Evolutionary conservation across 2,113 vertebrate genomes (phyloP), one percentile per base, ranked within the genome.

Genomic region (Dipodomys stephensi): DNA sequence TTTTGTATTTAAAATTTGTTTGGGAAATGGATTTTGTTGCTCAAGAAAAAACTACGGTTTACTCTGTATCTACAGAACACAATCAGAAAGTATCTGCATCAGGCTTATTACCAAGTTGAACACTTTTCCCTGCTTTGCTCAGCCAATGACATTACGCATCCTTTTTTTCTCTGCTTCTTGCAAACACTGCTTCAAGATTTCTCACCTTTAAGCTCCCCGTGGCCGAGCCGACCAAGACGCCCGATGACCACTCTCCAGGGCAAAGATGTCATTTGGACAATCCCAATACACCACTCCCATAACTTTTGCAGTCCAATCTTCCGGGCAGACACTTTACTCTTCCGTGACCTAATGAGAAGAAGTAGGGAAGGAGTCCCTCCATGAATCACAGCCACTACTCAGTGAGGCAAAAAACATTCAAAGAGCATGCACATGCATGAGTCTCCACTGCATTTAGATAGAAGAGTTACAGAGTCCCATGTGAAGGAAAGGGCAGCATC

Each of bases 221-320:
- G 99, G 86, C 99, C 99, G 2, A 99, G 98, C 69, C 99, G 98
- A 74, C 99, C 99, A n/a, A 99, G 98, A 60, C 99, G 98, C 27
- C 99, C 99, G 8, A 99, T 99, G 16, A 99, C 99, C 49, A 99
- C 99, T 98, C 99, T 99, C 99, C 99, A 99, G 0, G 99, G 99
- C 90, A 99, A 96, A 1, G 99, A 99, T 1, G 99, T 99, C 99
- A 99, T 99, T 97, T 99, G 99, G 22, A 99, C 99, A 71, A 99
- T 98, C 4, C 99, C 99, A 1, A 99, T 94, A 84, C 99, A 99
- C 99, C 99, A 99, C 18, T 99, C 99, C 99, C 99, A 99, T 0
- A 99, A 95, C 97, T 99, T 99, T 98, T 99, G 99, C 67, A 99
- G 98, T 68, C 99, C 99, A 9, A 99, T 99, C 97, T 99, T 99